Evolutionary conservation across 2,888 invertebrate species (phyloP), one percentile per base, ranked within the genome.

Genomic region (Leptinotarsa tumamoca): DNA sequence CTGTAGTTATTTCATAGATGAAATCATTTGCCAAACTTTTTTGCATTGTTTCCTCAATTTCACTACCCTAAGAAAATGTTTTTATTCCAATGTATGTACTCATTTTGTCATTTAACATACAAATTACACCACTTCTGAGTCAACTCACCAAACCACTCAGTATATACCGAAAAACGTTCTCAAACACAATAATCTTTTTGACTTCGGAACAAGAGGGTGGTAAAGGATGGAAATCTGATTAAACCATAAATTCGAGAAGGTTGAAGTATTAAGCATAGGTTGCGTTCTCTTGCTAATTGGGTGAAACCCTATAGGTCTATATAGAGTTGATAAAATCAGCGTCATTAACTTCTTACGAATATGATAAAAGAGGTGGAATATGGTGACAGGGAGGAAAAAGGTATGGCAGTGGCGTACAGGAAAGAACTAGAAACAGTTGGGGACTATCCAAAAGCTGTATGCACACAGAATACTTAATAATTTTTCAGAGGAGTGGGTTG

Each of bases 221-320:
- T 63, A 68, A 63, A 71, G 71, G 66, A 63, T 63, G 43, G 71
- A 78, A 63, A 74, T 78, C 76, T 78, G 76, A 78, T 78, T 78
- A 78, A 78, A 78, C 73, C 72, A 74, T 75, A 75, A 77, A 79
- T 79, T 78, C 67, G n/a, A n/a, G n/a, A n/a, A n/a, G n/a, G n/a
- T n/a, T n/a, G n/a, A n/a, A n/a, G n/a, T n/a, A n/a, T n/a, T n/a
- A n/a, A n/a, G n/a, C n/a, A n/a, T n/a, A n/a, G n/a, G n/a, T n/a
- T n/a, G n/a, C n/a, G n/a, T n/a, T n/a, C n/a, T n/a, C n/a, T n/a
- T n/a, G n/a, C n/a, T n/a, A 83, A 83, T 83, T 83, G 81, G 82
- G 80, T 78, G 83, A 81, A 82, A 83, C 79, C 81, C 79, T 79
- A 83, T 81, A 81, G 77, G 80, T 67, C 74, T 76, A 75, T 43